Evolutionary conservation across 2,113 vertebrate species (phyloP).

Genomic region (Rhodinocichla rosea): DNA sequence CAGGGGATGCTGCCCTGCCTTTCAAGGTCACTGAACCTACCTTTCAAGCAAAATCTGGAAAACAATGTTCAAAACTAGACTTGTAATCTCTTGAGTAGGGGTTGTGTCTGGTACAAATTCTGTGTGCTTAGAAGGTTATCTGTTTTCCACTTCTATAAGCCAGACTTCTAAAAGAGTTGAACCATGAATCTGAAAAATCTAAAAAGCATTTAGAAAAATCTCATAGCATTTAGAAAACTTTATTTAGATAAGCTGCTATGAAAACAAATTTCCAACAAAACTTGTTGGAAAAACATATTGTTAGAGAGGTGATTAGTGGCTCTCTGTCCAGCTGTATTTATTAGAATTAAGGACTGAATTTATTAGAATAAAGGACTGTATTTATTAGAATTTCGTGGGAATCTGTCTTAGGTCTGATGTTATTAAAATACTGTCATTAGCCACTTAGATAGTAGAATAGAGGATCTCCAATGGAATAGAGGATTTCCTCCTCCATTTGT

Average conservation of each 20-base stretch:
- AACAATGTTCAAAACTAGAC: background rate
- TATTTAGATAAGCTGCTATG: background rate
- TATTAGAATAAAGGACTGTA: background rate
- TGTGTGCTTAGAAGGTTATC: background rate
- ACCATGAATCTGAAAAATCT: background rate
- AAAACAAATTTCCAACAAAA: background rate
- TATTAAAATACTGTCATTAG: background rate
- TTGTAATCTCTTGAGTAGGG: background rate
- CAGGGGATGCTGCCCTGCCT: background rate
- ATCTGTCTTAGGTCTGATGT: background rate
- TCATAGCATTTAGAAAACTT: background rate
- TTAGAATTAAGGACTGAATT: no score
- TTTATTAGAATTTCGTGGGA: background rate
- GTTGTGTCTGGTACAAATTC: background rate
- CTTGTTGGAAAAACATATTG: background rate
- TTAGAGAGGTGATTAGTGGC: background rate
- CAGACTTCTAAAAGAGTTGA: background rate
- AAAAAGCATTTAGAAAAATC: background rate
- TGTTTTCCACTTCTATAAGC: background rate
- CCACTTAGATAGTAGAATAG: background rate
- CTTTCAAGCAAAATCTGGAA: background rate
- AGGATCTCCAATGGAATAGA: background rate
- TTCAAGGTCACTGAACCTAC: background rate
- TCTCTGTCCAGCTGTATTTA: background rate
- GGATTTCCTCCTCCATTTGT: background rate